phyloP scores from a whole-genome alignment of 2,113 vertebrate species.

The Mormyrus lacerda region DNA sequence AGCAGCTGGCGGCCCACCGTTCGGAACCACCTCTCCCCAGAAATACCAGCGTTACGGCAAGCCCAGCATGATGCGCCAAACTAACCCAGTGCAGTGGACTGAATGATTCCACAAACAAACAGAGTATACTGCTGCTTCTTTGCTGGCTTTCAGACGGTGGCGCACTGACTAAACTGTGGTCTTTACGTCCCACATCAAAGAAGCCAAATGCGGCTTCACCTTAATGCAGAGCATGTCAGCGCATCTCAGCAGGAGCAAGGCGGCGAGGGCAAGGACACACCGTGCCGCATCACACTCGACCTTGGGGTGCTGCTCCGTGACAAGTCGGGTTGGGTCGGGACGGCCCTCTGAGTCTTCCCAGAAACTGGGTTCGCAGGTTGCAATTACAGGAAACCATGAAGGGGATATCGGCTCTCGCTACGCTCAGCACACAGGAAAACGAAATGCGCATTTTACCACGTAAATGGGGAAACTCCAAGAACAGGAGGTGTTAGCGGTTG shows the following conservation, averaged over 20 bases:
- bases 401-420: neutral
- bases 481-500: neutral
- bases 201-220: neutral
- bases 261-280: neutral
- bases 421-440: neutral
- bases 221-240: neutral
- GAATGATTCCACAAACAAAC: neutral
- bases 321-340: neutral
- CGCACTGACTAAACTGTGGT: neutral
- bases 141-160: neutral
- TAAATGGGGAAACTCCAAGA: neutral
- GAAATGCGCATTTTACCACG: neutral
- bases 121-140: neutral
- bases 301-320: neutral
- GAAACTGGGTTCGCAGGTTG: neutral
- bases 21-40: neutral
- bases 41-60: neutral
- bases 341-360: neutral
- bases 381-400: neutral
- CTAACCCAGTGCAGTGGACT: neutral
- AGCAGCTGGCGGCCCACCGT: neutral
- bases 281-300: neutral
- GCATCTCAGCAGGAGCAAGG: neutral
- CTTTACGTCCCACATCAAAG: neutral
- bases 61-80: neutral